phyloP scores from a whole-genome alignment of 2,888 invertebrate genomes.

The Fabriciana adippe region DNA sequence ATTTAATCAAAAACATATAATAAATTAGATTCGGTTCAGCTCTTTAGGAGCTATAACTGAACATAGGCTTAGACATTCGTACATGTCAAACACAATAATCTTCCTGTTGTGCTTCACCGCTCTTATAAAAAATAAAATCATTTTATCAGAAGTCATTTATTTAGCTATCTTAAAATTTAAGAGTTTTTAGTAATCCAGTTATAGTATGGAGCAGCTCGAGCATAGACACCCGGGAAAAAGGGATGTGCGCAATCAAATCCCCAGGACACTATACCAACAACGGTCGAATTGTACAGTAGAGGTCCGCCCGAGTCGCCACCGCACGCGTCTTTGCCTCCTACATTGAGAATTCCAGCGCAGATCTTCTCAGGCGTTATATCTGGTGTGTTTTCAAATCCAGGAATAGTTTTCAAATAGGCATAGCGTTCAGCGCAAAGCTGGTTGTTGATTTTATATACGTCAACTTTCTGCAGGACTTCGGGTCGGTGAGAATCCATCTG shows the following conservation, averaged over 20 bases:
- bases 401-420: slow-evolving; percentile 12
- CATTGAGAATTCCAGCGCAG: slow-evolving; percentile 1
- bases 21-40: no score
- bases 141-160: no score
- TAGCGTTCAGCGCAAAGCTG: neutral
- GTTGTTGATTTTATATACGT: slow-evolving; percentile 1
- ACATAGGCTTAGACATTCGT: no score
- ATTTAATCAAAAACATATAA: no score
- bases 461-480: neutral
- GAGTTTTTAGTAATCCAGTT: slow-evolving; percentile 49
- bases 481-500: neutral
- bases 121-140: no score
- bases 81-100: no score
- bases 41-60: no score
- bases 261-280: slow-evolving; percentile 50
- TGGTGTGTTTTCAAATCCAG: neutral
- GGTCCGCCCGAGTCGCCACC: slow-evolving; percentile 64
- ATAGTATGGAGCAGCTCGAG: slow-evolving; percentile 54
- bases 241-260: slow-evolving; percentile 49
- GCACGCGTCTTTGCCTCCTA: slow-evolving; percentile 53
- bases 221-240: slow-evolving; percentile 49
- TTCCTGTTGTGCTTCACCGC: no score
- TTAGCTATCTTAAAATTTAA: no score
- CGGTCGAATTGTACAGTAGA: slow-evolving; percentile 53
- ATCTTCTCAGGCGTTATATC: neutral